These are phyloP conservation scores for Meleagris gallopavo DNA, from an alignment of 2,113 vertebrate genomes.

Conservation along the genomic window DNA sequence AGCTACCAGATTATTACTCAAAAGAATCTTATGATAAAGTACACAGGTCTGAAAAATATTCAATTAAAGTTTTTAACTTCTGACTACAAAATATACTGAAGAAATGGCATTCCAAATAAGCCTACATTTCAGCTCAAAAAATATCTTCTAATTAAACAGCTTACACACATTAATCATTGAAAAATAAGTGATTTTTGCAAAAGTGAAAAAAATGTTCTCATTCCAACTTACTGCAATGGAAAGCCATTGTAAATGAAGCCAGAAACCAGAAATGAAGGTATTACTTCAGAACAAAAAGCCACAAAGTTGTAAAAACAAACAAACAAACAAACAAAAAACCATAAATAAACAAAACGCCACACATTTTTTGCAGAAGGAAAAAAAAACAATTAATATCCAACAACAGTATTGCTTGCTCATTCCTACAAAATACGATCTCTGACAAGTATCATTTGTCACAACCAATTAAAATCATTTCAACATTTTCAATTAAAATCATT, in stretches of 20 bases:
- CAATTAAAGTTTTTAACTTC: background rate
- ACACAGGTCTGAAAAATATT: background rate
- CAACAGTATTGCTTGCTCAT: background rate
- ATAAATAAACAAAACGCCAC: no score
- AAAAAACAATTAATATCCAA: background rate
- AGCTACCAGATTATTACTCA: background rate
- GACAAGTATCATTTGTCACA: background rate
- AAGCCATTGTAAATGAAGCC: background rate
- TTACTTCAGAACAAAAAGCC: background rate
- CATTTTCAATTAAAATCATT: no score
- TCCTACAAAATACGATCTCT: background rate
- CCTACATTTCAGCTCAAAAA: background rate
- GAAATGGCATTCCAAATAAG: background rate
- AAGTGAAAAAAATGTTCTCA: background rate
- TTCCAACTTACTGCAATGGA: background rate
- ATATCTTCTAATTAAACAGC: background rate
- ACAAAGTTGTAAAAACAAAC: background rate
- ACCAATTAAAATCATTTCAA: background rate
- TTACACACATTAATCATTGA: background rate
- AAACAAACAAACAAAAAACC: no score
- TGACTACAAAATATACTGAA: background rate
- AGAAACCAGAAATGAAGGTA: background rate
- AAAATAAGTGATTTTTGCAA: background rate
- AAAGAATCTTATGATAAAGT: background rate
- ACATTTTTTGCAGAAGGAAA: background rate